Conservation (phyloP, 2,888 invertebrate genomes). For the Seira ritae region DNA sequence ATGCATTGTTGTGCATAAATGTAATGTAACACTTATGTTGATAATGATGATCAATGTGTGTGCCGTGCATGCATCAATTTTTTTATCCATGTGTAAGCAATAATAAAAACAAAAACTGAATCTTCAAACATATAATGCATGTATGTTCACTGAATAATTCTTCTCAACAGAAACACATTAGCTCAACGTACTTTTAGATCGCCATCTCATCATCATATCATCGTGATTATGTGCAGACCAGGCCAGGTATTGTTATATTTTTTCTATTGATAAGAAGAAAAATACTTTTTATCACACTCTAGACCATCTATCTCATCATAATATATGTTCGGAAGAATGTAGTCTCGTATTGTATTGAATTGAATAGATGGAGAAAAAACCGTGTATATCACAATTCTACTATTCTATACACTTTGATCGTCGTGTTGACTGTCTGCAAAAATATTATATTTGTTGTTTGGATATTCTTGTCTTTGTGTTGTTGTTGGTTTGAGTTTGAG, state of each 20-base stretch:
- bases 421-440: constrained; percentile 13
- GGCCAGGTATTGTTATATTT: neutral
- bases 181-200: neutral
- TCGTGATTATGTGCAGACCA: constrained; percentile 3
- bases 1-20: too few relatives aligned
- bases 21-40: too few relatives aligned
- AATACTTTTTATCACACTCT: too few relatives aligned
- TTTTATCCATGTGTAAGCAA: constrained; percentile 5
- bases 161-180: neutral
- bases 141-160: too few relatives aligned
- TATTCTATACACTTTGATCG: neutral
- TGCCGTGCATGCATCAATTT: neutral
- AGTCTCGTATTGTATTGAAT: too few relatives aligned
- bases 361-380: too few relatives aligned
- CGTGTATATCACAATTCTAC: neutral
- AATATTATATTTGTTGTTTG: neutral
- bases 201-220: too few relatives aligned
- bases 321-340: too few relatives aligned
- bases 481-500: neutral
- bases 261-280: neutral
- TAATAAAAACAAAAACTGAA: constrained; percentile 8
- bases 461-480: constrained; percentile 11
- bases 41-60: neutral
- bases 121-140: too few relatives aligned
- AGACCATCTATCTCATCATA: too few relatives aligned